Evolutionary conservation across 2,888 invertebrate genomes (phyloP).

Genomic region (Chrysopilus asiliformis): DNA sequence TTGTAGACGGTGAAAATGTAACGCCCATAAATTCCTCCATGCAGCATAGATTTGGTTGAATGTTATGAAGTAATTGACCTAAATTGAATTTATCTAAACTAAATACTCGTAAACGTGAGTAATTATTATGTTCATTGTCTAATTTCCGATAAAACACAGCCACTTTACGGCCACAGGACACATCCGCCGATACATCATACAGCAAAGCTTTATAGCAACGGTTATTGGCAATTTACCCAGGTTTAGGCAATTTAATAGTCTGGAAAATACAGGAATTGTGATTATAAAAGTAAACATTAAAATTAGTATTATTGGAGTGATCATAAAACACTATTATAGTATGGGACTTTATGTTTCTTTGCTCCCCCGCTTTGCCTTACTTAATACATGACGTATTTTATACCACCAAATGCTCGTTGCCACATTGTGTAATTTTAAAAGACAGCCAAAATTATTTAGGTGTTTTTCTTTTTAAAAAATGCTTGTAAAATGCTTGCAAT

Average conservation of each 20-base stretch:
- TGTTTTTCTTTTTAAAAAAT: too few relatives aligned
- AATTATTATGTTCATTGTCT: constrained; percentile 4
- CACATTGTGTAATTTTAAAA: too few relatives aligned
- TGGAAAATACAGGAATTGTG: too few relatives aligned
- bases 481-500: too few relatives aligned
- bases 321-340: too few relatives aligned
- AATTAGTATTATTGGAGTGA: background rate
- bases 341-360: too few relatives aligned
- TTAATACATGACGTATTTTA: too few relatives aligned
- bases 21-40: constrained; percentile 7
- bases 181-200: constrained; percentile 6
- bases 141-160: constrained; percentile 7
- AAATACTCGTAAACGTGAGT: constrained; percentile 7
- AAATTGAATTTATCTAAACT: constrained; percentile 4
- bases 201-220: constrained; percentile 5
- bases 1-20: constrained; percentile 7
- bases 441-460: too few relatives aligned
- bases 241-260: constrained; percentile 1
- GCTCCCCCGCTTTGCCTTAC: too few relatives aligned
- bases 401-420: too few relatives aligned
- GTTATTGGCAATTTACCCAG: constrained; percentile 3
- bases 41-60: background rate
- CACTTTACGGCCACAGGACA: constrained; percentile 6
- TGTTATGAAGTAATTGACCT: constrained; percentile 7
- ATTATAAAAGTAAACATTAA: background rate